phyloP scores from a whole-genome alignment of 2,113 vertebrate genomes.

The Leptosomus discolor region DNA sequence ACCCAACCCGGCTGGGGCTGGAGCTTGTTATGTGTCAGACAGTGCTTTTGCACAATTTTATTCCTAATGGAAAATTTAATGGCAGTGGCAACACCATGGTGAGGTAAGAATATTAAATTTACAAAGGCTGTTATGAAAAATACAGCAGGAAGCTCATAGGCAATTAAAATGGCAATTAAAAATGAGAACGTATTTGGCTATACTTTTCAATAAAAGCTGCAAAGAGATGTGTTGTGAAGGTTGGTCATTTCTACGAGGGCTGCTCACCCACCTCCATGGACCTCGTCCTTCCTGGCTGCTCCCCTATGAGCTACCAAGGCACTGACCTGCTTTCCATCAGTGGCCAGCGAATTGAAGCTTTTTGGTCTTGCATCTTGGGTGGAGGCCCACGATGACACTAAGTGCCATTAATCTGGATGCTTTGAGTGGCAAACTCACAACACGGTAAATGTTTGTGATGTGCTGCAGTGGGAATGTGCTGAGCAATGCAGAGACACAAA shows the following conservation, averaged over 20 bases:
- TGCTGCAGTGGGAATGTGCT: background rate
- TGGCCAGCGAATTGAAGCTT: accelerated
- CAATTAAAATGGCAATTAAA: background rate
- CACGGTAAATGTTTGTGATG: accelerated
- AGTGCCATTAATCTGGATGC: background rate
- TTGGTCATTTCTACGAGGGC: background rate
- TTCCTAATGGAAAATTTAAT: background rate
- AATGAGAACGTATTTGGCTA: background rate
- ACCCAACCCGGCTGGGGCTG: background rate
- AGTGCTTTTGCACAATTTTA: background rate
- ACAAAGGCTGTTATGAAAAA: background rate
- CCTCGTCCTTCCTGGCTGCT: background rate
- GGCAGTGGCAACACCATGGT: accelerated
- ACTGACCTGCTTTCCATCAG: accelerated
- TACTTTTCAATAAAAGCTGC: background rate
- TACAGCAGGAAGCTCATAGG: background rate
- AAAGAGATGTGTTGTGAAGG: background rate
- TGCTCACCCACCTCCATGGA: background rate
- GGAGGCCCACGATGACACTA: background rate
- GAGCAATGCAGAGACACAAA: background rate
- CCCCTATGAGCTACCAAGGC: background rate
- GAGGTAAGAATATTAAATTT: background rate
- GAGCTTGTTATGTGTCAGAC: background rate
- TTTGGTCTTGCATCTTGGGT: background rate
- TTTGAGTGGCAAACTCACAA: background rate